A percentile compares a stretch with the other conserved stretches of the same genome.
These are phyloP conservation scores for Cantharis lateralis DNA, from an alignment of 2,888 invertebrate genomes.

Conservation along the genomic window DNA sequence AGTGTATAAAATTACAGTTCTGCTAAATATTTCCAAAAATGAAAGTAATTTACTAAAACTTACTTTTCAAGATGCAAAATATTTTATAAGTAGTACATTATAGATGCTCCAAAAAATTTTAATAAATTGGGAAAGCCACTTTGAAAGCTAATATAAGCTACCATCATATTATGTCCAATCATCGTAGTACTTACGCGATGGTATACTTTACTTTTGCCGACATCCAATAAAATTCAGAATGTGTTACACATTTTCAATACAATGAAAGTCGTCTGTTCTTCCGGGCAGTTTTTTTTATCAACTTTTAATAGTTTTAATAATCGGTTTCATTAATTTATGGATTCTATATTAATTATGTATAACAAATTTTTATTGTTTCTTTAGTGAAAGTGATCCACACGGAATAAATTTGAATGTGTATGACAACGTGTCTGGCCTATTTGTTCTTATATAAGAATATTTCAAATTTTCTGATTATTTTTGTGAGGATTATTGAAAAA, in stretches of 20 bases:
- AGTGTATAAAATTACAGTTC: background rate
- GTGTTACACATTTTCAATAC: conserved; percentile 34
- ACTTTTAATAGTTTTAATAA: conserved; percentile 14
- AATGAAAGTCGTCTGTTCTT: conserved; percentile 33
- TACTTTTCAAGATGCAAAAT: background rate
- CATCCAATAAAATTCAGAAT: conserved; percentile 29
- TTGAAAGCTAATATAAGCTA: conserved; percentile 12
- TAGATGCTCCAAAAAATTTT: conserved; percentile 8
- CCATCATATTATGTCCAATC: background rate
- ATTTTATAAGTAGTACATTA: background rate
- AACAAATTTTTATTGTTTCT: conserved; percentile 15
- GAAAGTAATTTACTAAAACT: background rate
- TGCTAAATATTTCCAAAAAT: background rate
- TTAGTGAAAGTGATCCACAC: conserved; percentile 10
- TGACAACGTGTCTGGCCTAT: background rate
- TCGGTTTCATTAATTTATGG: conserved; percentile 6
- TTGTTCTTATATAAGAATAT: background rate
- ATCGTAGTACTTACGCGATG: background rate
- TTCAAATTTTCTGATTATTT: background rate
- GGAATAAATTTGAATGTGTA: background rate
- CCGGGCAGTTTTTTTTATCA: conserved; percentile 25
- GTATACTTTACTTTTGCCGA: conserved; percentile 7
- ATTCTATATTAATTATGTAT: conserved; percentile 8
- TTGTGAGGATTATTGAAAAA: background rate
- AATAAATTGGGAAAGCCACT: conserved; percentile 14